Base-by-base conservation (phyloP, 2,113 vertebrate genomes). In the Pagrus major region DNA sequence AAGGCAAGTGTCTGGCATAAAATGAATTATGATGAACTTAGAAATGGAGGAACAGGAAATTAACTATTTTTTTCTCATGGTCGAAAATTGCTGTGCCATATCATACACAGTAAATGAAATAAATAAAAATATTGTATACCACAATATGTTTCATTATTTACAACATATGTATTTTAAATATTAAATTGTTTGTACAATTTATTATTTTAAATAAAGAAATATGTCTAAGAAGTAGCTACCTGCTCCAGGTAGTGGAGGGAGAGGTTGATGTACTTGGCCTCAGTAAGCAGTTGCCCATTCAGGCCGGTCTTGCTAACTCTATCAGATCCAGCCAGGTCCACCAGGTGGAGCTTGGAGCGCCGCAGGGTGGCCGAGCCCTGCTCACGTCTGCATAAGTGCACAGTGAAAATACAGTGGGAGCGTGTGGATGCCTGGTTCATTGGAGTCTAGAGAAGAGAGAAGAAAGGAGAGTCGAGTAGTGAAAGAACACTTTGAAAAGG, bases 191-290 rank as follows among this genome's bases (percentile, higher is more conserved):
- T 68, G 51, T 18, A 15, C 31, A 49, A 29, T 41, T 27, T 47
- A 25, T 51, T 23, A 33, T 33, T 58, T 39, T 9, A 31, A 59
- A 49, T 41, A 0, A 8, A 63, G 33, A 20, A 2, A 35, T 0
- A 6, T 11, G 16, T 60, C 8, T 23, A 14, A 39, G 7, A 15
- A 8, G 20, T 15, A 29, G 1, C 39, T 69, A 99, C 98, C 98
- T 99, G 98, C 75, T 99, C 97, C 84, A 99, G 92, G 91, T 96
- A 98, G 90, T 98, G 97, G 1, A 99, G 94, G 0, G 98, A 99
- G 33, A 97, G 84, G 92, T 99, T 99, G 89, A 99, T 99, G 69
- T 98, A 99, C 87, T 98, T 99, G 84, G 97, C 98, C 71, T 99
- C 98, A 4, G 97, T 99, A 31, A 99, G 94, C 35, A 96, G 94